Evolutionary conservation across 2,888 invertebrate genomes (phyloP), one percentile per base, ranked within the genome.

Genomic region (Archips xylosteana): DNA sequence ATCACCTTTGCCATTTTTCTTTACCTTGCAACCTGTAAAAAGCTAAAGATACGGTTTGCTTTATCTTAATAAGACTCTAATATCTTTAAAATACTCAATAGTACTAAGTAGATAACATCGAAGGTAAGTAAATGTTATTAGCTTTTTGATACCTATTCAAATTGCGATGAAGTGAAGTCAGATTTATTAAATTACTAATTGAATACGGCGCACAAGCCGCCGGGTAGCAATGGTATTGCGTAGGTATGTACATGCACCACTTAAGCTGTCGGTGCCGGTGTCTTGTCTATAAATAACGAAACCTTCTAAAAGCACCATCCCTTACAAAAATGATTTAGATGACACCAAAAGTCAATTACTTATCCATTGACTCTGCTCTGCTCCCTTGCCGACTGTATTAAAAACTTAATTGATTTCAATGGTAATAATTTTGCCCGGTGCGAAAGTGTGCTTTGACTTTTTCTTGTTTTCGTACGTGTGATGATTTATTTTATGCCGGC

Each of bases 351-450:
- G 80, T 82, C 84, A 83, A 87, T 89, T 85, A 86, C 84, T 87
- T 82, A 86, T 82, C 81, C 77, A 82, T 75, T 80, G 80, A 81
- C 79, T 80, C 76, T 79, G 80, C 79, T 80, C 76, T 79, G 80
- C 77, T 77, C 79, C 75, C 76, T 78, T 80, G 77, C 80, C 70
- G 75, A 78, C 74, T 75, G 79, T 80, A 87, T 86, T 86, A 83
- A 87, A 85, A 85, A 82, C 83, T 83, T 89, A 89, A 91, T 91
- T 89, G 91, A 89, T 89, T 88, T 84, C 84, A 85, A 83, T 82
- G 82, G 82, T 80, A 83, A 86, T 89, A 87, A 85, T 84, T 89
- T 83, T 83, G 82, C 81, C 42, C 75, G 78, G 79, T 77, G 81
- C 78, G 81, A 84, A 81, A 57, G 54, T 67, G 51, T 79, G 80